A percentile compares a stretch with the other conserved stretches of the same genome.
These are phyloP conservation scores for Staurois parvus DNA, from an alignment of 2,797 vertebrate species.

Conservation along the genomic window DNA sequence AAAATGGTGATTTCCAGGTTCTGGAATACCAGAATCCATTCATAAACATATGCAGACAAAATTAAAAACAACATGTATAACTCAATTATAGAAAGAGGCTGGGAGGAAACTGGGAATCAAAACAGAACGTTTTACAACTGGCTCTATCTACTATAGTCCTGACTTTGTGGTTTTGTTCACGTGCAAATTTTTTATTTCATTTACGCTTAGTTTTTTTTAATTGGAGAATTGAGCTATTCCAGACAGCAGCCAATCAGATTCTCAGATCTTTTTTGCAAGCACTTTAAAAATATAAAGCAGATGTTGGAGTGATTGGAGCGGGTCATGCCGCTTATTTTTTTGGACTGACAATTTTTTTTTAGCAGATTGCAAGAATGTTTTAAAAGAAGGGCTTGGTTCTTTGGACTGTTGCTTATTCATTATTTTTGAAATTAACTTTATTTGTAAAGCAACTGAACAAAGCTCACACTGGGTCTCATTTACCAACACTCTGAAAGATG, in stretches of 20 bases:
- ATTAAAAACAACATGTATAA: slow-evolving; percentile 38
- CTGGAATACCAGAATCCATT: slow-evolving; percentile 35
- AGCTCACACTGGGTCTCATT: too few species aligned
- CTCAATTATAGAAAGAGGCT: slow-evolving; percentile 10
- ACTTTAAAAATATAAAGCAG: neutral
- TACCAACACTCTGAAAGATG: too few species aligned
- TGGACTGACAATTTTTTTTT: neutral
- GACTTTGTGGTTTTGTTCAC: neutral
- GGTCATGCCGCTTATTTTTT: neutral
- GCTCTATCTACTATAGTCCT: neutral
- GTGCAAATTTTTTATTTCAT: neutral
- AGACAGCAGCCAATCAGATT: neutral
- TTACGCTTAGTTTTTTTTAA: neutral
- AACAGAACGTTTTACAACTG: slow-evolving; percentile 1
- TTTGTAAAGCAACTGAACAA: too few species aligned
- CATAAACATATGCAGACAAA: slow-evolving; percentile 24
- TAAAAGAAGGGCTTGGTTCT: neutral
- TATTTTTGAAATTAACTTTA: neutral
- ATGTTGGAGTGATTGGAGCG: neutral
- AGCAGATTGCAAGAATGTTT: neutral
- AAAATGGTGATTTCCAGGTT: slow-evolving; percentile 51
- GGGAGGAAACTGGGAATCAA: neutral
- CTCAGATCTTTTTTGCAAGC: neutral
- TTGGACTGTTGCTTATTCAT: neutral
- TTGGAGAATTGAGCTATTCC: neutral